Conservation (phyloP, 2,888 invertebrate species). For the Ryuthela nishihirai region DNA sequence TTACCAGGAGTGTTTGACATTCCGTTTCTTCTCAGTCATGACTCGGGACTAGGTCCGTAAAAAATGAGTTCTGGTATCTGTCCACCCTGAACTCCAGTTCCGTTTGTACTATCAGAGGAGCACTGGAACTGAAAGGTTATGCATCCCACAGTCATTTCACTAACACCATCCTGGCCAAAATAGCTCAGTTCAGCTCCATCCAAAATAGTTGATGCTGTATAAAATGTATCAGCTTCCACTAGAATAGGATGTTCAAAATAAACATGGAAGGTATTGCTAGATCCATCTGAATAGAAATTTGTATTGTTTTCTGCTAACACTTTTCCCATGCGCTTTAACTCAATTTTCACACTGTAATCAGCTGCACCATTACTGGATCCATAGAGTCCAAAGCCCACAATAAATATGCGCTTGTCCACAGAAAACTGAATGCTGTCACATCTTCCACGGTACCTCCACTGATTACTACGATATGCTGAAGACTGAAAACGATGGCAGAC, state of each 20-base stretch:
- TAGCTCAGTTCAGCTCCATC: slow-evolving; percentile 93
- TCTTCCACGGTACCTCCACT: slow-evolving; percentile 94
- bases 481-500: slow-evolving; percentile 94
- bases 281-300: slow-evolving; percentile 93
- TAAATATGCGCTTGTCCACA: slow-evolving; percentile 90
- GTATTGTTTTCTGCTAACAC: slow-evolving; percentile 87
- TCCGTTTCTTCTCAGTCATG: slow-evolving; percentile 22
- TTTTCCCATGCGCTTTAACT: slow-evolving; percentile 80
- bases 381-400: slow-evolving; percentile 92
- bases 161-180: slow-evolving; percentile 95
- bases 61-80: slow-evolving; percentile 96
- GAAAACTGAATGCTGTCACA: slow-evolving; percentile 97
- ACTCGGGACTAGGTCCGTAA: slow-evolving; percentile 71
- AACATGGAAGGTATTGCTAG: slow-evolving; percentile 91
- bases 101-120: slow-evolving; percentile 94
- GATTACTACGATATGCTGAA: slow-evolving; percentile 92
- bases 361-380: slow-evolving; percentile 95
- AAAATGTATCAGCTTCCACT: slow-evolving; percentile 88
- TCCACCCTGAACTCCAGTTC: slow-evolving; percentile 94
- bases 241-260: slow-evolving; percentile 70
- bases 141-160: slow-evolving; percentile 86
- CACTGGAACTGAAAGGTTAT: slow-evolving; percentile 97
- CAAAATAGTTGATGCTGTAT: slow-evolving; percentile 91
- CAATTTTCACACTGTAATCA: slow-evolving; percentile 90
- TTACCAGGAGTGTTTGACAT: slow-evolving; percentile 9